Evolutionary conservation across 2,888 invertebrate genomes (phyloP).

Genomic region (Ptychoptera contaminata): DNA sequence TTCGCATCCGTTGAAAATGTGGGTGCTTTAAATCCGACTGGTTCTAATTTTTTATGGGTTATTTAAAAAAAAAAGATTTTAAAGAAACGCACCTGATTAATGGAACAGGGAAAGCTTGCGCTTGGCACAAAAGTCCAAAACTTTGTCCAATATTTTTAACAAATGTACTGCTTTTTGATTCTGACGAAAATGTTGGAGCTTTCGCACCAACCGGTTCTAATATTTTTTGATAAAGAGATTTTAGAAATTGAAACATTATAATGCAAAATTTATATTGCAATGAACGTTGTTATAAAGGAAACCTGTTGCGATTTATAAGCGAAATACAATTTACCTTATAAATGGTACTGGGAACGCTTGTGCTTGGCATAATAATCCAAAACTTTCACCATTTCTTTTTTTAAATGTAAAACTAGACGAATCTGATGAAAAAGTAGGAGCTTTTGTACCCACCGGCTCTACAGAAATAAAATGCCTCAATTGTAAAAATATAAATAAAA

Average conservation of each 20-base stretch:
- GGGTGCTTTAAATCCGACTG: slow-evolving; percentile 42
- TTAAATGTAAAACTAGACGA: slow-evolving; percentile 25
- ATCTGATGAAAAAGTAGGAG: slow-evolving; percentile 33
- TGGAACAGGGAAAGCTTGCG: slow-evolving; percentile 49
- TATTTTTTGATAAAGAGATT: neutral
- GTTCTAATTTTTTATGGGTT: slow-evolving; percentile 28
- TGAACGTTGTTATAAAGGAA: neutral
- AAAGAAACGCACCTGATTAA: slow-evolving; percentile 35
- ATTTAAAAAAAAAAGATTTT: neutral
- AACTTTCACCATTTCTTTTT: slow-evolving; percentile 22
- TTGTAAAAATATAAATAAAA: slow-evolving; percentile 15
- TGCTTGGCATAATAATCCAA: slow-evolving; percentile 36
- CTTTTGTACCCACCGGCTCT: slow-evolving; percentile 39
- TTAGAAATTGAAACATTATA: too few species aligned
- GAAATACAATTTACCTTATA: slow-evolving; percentile 18
- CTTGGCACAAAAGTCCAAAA: slow-evolving; percentile 44
- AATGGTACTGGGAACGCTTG: slow-evolving; percentile 32
- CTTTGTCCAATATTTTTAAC: slow-evolving; percentile 23
- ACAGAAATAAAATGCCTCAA: slow-evolving; percentile 7
- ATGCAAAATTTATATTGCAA: neutral
- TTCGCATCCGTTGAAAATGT: slow-evolving; percentile 43
- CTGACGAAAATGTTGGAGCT: slow-evolving; percentile 35
- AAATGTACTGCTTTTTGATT: slow-evolving; percentile 23
- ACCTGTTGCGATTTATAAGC: neutral
- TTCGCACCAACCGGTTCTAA: slow-evolving; percentile 13